phyloP scores from a whole-genome alignment of 2,888 invertebrate species.

The Pherbina coryleti region DNA sequence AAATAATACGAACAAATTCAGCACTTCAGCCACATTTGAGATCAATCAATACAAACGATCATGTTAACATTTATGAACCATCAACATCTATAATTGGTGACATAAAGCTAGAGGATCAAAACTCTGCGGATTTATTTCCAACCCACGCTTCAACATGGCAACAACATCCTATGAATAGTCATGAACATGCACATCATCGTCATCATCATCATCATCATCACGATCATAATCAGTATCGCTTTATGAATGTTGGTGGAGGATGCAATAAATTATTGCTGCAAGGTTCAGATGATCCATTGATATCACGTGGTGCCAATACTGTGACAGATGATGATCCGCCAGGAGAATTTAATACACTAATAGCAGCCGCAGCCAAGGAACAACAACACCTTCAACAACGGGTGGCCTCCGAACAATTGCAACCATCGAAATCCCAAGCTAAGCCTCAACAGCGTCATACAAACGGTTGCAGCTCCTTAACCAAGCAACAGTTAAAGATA shows the following conservation, averaged over 20 bases:
- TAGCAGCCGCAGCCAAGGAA: conserved; percentile 44
- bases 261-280: conserved; percentile 62
- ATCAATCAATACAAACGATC: background rate
- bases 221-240: conserved; percentile 32
- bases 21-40: background rate
- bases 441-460: conserved; percentile 35
- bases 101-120: conserved; percentile 54
- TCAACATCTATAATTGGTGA: conserved; percentile 12
- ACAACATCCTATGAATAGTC: conserved; percentile 51
- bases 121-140: conserved; percentile 48
- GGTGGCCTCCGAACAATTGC: background rate
- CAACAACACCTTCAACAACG: conserved; percentile 24
- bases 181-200: conserved; percentile 47
- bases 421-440: no score
- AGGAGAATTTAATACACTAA: conserved; percentile 58
- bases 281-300: conserved; percentile 69
- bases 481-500: conserved; percentile 63
- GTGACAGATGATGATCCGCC: conserved; percentile 62
- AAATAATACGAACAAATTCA: background rate
- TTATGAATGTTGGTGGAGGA: conserved; percentile 49
- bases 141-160: conserved; percentile 50
- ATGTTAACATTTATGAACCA: background rate
- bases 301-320: conserved; percentile 66
- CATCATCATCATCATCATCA: conserved; percentile 35
- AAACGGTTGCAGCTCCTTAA: conserved; percentile 57